Evolutionary conservation across 2,113 vertebrate genomes (phyloP).

Genomic region (Origma solitaria): DNA sequence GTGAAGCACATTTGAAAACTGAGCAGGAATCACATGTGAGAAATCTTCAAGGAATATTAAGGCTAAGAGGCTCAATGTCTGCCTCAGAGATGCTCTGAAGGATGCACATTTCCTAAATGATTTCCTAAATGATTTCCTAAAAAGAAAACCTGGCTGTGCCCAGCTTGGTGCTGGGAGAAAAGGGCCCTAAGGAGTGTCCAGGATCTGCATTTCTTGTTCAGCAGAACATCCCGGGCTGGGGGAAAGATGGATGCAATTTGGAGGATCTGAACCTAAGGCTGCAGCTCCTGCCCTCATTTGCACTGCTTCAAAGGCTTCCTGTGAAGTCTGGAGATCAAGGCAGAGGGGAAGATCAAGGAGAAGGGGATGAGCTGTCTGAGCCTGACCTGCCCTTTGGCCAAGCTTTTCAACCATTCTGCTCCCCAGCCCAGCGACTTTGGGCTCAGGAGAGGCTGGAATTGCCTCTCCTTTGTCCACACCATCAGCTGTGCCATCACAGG

Average conservation of each 20-base stretch:
- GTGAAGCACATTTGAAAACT: neutral
- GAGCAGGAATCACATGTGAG: neutral
- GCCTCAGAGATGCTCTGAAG: neutral
- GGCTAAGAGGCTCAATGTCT: neutral
- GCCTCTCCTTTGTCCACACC: neutral
- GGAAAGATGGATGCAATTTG: constrained; percentile 47
- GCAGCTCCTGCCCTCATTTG: neutral
- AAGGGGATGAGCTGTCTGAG: neutral
- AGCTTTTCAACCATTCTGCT: neutral
- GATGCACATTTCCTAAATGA: neutral
- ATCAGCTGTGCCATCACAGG: neutral
- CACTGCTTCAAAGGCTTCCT: constrained; percentile 53
- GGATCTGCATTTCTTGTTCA: neutral
- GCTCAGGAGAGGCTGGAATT: neutral
- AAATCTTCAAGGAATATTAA: neutral
- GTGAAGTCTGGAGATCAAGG: constrained; percentile 44
- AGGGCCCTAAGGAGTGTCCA: neutral
- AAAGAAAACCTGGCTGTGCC: neutral
- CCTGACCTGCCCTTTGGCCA: constrained; percentile 40
- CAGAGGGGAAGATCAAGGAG: constrained; percentile 42
- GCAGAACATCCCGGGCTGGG: neutral
- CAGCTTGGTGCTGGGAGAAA: neutral
- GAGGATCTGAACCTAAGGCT: constrained; percentile 16
- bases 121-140: neutral
- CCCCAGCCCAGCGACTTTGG: neutral